These are phyloP conservation scores for Amphipoea lucens DNA, from an alignment of 2,888 invertebrate genomes.

Conservation along the genomic window DNA sequence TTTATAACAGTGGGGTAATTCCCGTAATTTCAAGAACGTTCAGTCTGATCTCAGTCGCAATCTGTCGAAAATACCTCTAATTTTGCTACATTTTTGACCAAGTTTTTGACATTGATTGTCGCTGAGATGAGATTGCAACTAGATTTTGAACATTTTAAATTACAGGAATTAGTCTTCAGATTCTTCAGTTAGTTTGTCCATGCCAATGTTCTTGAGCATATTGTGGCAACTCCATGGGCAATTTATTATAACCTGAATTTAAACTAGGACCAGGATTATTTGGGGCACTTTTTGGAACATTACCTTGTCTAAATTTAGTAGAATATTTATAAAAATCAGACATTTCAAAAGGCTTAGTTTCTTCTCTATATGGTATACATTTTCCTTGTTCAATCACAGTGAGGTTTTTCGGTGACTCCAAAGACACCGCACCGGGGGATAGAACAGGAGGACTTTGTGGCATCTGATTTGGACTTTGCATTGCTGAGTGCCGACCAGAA, in stretches of 20 bases:
- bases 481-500: constrained; percentile 85
- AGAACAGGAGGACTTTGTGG: constrained; percentile 82
- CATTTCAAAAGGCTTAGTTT: constrained; percentile 99
- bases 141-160: not conserved
- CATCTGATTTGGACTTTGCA: constrained; percentile 84
- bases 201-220: constrained; percentile 86
- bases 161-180: not conserved
- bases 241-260: constrained; percentile 80
- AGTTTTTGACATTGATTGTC: not conserved
- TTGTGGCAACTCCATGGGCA: constrained; percentile 86
- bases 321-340: constrained; percentile 99
- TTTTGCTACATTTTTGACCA: not conserved
- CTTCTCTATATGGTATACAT: constrained; percentile 97
- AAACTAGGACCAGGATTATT: constrained; percentile 76
- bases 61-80: not conserved
- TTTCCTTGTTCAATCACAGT: constrained; percentile 96
- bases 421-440: constrained; percentile 89
- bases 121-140: not conserved
- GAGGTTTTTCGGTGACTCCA: constrained; percentile 95
- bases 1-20: constrained; percentile 3
- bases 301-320: constrained; percentile 95
- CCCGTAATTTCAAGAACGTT: not conserved
- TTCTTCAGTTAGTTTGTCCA: constrained; percentile 77
- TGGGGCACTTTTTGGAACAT: constrained; percentile 76
- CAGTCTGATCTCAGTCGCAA: not conserved